These are phyloP conservation scores for Crypturellus tataupa DNA, from an alignment of 2,797 vertebrate species.

Conservation along the genomic window DNA sequence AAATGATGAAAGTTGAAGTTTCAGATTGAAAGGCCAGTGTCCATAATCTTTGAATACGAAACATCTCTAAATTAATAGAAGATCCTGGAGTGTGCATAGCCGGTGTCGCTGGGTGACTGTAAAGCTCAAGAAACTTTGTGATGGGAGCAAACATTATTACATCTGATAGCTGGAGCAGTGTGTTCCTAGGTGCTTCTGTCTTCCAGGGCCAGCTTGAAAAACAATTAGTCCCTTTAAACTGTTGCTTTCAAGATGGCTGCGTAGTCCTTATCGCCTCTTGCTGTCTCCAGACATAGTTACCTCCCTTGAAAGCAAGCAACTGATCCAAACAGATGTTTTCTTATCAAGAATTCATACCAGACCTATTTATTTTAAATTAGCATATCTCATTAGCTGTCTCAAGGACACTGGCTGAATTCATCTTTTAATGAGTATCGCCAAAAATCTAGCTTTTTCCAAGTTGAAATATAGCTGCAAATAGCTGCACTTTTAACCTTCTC, in stretches of 20 bases:
- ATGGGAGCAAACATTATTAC: rapidly evolving
- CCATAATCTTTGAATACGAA: not conserved
- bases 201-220: conserved; percentile 60
- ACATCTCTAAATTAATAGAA: not conserved
- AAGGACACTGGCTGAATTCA: conserved; percentile 78
- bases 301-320: conserved; percentile 61
- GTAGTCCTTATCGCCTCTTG: conserved; percentile 17
- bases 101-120: rapidly evolving
- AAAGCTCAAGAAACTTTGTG: not conserved
- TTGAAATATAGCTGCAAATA: conserved; percentile 11
- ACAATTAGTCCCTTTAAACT: conserved; percentile 54
- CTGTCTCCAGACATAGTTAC: conserved; percentile 58
- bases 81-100: rapidly evolving
- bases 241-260: conserved; percentile 51
- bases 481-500: conserved; percentile 20
- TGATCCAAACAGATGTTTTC: conserved; percentile 80
- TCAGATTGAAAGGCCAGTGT: not conserved
- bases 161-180: not conserved
- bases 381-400: conserved; percentile 83
- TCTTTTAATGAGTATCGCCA: conserved; percentile 73
- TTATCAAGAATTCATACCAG: conserved; percentile 81
- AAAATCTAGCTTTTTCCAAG: conserved; percentile 66
- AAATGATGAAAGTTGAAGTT: not conserved
- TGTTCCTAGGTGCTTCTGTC: rapidly evolving
- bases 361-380: conserved; percentile 81